These are phyloP conservation scores for Sparus aurata DNA, from an alignment of 2,797 vertebrate genomes.

Conservation along the genomic window DNA sequence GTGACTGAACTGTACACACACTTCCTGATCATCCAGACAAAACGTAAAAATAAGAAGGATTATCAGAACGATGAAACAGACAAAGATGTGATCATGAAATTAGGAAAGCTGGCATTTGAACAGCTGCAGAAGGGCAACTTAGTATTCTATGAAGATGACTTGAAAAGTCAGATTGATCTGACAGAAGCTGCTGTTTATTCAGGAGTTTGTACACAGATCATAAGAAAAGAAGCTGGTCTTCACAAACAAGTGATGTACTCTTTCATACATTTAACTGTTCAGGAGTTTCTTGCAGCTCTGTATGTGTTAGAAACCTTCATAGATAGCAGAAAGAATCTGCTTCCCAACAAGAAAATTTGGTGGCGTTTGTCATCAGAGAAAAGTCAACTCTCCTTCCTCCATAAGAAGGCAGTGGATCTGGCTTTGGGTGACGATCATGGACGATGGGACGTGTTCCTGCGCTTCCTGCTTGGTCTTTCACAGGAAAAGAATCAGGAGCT, in stretches of 20 bases:
- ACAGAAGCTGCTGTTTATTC: constrained; percentile 37
- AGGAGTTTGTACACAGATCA: constrained; percentile 44
- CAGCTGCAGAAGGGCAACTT: constrained; percentile 22
- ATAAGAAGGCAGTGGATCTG: constrained; percentile 4
- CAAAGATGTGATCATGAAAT: constrained; percentile 34
- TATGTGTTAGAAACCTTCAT: constrained; percentile 40
- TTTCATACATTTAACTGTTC: constrained; percentile 46
- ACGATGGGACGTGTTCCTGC: constrained; percentile 49
- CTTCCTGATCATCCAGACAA: constrained; percentile 32
- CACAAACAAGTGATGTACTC: constrained; percentile 29
- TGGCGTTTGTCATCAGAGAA: background rate
- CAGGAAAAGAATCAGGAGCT: constrained; percentile 20
- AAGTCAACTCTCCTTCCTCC: background rate
- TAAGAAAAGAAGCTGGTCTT: constrained; percentile 33
- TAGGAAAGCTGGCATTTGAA: constrained; percentile 49
- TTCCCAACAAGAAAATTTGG: background rate
- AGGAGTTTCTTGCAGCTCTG: constrained; percentile 6
- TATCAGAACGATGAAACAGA: constrained; percentile 17
- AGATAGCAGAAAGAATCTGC: background rate
- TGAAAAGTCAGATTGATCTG: constrained; percentile 15
- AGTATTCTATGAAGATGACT: constrained; percentile 6
- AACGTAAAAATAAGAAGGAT: constrained; percentile 13
- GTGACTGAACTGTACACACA: too few relatives aligned
- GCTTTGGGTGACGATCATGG: background rate
- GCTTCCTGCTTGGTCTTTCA: constrained; percentile 46